Conservation (phyloP, 1,140 invertebrate species). For the Cydia fagiglandana region DNA sequence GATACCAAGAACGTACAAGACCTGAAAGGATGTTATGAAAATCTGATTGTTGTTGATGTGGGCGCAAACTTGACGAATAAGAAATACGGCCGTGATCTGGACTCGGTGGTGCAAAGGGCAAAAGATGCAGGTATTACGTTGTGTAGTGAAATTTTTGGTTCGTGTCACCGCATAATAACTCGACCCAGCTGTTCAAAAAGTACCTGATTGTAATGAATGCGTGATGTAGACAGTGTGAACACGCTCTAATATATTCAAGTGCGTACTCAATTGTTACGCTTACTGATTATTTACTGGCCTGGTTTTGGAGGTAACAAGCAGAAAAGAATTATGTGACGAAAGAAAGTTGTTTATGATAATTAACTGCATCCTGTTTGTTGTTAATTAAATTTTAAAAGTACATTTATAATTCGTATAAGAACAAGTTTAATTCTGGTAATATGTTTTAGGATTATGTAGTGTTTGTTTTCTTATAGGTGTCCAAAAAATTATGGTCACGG, state of each 20-base stretch:
- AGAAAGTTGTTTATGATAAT: conserved; percentile 18
- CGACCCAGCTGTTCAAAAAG: conserved; percentile 34
- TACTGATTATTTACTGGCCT: conserved; percentile 36
- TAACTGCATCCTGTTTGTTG: neutral
- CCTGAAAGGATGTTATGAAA: conserved; percentile 84
- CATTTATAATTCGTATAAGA: neutral
- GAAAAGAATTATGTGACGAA: conserved; percentile 32
- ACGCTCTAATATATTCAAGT: conserved; percentile 15
- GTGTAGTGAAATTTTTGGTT: conserved; percentile 38
- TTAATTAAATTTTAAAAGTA: neutral
- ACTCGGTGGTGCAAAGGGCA: conserved; percentile 94
- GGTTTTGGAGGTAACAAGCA: conserved; percentile 29
- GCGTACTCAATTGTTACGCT: conserved; percentile 28
- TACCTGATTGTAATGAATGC: conserved; percentile 7
- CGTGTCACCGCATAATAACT: conserved; percentile 36
- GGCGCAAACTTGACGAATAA: conserved; percentile 97
- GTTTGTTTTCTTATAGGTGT: conserved; percentile 83
- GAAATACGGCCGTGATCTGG: conserved; percentile 94
- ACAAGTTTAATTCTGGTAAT: neutral
- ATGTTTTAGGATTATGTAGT: neutral
- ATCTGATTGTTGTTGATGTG: conserved; percentile 95
- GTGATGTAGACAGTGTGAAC: neutral
- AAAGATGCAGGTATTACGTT: conserved; percentile 89
- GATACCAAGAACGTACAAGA: conserved; percentile 72
- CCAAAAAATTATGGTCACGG: conserved; percentile 96